A percentile compares a stretch with the other conserved stretches of the same genome.
Evolutionary conservation across 2,888 invertebrate species (phyloP).

Genomic region (Portevinia maculata): DNA sequence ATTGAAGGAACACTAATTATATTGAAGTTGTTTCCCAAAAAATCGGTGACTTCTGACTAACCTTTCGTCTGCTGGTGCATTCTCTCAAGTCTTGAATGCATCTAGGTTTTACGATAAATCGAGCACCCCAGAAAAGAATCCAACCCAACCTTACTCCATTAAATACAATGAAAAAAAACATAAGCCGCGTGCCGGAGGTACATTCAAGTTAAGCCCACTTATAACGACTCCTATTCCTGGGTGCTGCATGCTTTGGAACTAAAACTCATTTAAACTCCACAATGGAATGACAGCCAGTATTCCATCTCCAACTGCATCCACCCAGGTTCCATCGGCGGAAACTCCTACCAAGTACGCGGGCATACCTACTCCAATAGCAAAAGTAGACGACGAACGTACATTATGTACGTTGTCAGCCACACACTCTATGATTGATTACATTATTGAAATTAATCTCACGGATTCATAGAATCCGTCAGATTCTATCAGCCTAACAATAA

Average conservation of each 20-base stretch:
- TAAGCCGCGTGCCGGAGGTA: too few relatives aligned
- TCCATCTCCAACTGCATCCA: conserved; percentile 16
- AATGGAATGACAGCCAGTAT: conserved; percentile 21
- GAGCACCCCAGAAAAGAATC: background rate
- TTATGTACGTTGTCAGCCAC: conserved; percentile 62
- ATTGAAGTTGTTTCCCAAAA: too few relatives aligned
- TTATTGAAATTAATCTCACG: conserved; percentile 74
- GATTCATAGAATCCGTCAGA: conserved; percentile 73
- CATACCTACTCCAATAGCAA: background rate
- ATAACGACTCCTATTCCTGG: background rate
- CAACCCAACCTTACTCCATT: too few relatives aligned
- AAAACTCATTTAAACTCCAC: background rate
- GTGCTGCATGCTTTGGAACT: background rate
- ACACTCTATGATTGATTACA: conserved; percentile 70
- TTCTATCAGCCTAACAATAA: conserved; percentile 70
- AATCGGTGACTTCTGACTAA: too few relatives aligned
- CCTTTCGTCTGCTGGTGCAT: too few relatives aligned
- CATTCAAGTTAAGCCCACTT: conserved; percentile 16
- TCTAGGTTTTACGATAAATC: too few relatives aligned
- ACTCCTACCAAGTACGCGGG: conserved; percentile 36
- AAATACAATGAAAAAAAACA: too few relatives aligned
- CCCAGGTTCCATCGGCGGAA: conserved; percentile 34
- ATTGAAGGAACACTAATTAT: too few relatives aligned
- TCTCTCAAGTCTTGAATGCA: too few relatives aligned
- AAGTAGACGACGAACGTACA: conserved; percentile 11